Evolutionary conservation across 2,888 invertebrate genomes (phyloP), one percentile per base, ranked within the genome.

Genomic region (Galerucella nymphaeae): DNA sequence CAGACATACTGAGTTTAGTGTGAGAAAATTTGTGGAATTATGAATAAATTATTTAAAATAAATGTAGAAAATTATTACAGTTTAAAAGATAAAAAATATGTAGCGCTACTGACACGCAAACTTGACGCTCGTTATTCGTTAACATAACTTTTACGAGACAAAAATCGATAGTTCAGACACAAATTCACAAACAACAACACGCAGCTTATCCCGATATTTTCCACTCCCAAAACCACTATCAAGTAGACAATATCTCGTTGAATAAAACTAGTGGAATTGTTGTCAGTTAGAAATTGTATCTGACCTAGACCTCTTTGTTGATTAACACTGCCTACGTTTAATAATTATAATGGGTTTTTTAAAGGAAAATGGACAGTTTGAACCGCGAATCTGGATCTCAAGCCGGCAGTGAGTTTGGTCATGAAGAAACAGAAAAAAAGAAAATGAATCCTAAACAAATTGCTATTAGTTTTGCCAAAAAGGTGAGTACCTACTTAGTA

Each of bases 351-450:
- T 73, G 73, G 41, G 16, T 70, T 62, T 18, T 70, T 73, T 70
- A 48, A 73, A 70, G 70, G 61, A 67, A 67, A 16, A 73, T 73
- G 73, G 73, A 73, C 67, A 70, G 63, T 59, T 57, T 58, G 18
- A 63, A n/a, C 42, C 8, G 42, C 9, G 57, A 50, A 8, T 11
- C 23, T 14, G 66, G 41, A 23, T 13, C 48, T 58, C 23, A 11
- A 30, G 58, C 23, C 20, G 55, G 61, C 2, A 42, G 48, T 50
- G 53, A 55, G 18, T 16, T 57, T 16, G 30, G 9, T 13, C 41
- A 62, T 67, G 70, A 73, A n/a, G 45, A 70, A 38, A 13, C 61
- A 50, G 55, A 62, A n/a, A 58, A 42, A 8, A 61, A 42, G n/a
- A 64, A 66, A 41, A 67, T 70, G 67, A 66, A 16, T 66, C 66